Evolutionary conservation across 1,140 invertebrate species (phyloP).

Genomic region (Protaetia brevitarsis): DNA sequence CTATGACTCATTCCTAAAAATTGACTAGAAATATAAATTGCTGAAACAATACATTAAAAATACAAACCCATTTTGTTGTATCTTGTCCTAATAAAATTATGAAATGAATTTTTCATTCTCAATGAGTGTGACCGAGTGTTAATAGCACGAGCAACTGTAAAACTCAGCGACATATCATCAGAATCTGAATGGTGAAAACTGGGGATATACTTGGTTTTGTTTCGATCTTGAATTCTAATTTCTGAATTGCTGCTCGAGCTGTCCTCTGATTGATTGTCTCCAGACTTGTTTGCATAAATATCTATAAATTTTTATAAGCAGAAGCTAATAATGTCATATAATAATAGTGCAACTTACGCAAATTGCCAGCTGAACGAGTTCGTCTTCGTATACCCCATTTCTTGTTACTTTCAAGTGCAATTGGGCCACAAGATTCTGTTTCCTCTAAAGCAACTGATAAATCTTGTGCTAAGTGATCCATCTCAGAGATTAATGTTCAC

Average conservation of each 20-base stretch:
- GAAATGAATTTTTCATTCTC: constrained; percentile 42
- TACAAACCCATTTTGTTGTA: constrained; percentile 32
- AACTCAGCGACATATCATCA: constrained; percentile 44
- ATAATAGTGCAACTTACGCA: constrained; percentile 60
- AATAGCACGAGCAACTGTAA: constrained; percentile 39
- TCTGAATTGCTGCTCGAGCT: constrained; percentile 63
- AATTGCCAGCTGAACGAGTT: constrained; percentile 73
- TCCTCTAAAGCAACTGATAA: constrained; percentile 81
- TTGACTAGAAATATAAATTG: background rate
- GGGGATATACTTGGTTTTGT: constrained; percentile 24
- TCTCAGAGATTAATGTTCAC: constrained; percentile 43
- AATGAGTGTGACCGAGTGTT: constrained; percentile 35
- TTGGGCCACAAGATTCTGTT: constrained; percentile 64
- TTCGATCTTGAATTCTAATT: constrained; percentile 30
- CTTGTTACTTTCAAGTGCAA: constrained; percentile 57
- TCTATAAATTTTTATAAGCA: constrained; percentile 30
- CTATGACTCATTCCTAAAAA: constrained; percentile 48
- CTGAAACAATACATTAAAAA: background rate
- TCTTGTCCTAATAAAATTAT: constrained; percentile 37
- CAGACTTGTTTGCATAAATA: constrained; percentile 39
- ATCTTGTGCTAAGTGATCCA: constrained; percentile 86
- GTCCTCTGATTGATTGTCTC: constrained; percentile 55
- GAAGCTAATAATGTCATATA: constrained; percentile 14
- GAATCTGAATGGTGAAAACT: constrained; percentile 47
- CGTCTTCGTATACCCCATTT: constrained; percentile 72